These are phyloP conservation scores for Sebastes diaconus DNA, from an alignment of 2,797 vertebrate species.

Conservation along the genomic window DNA sequence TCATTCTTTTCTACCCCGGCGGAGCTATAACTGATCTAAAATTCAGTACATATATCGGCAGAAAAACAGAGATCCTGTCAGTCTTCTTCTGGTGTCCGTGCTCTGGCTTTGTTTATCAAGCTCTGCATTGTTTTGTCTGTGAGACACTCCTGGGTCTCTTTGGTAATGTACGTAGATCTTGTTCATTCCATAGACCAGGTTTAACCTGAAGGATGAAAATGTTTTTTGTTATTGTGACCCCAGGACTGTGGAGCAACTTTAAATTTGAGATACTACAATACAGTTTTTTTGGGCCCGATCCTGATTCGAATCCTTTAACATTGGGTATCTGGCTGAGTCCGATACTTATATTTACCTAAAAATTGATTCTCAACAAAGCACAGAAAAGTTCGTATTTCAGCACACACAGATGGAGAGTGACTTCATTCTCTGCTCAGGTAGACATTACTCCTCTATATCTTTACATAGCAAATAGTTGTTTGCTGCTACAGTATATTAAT, in stretches of 20 bases:
- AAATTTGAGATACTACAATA: background rate
- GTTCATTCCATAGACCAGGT: background rate
- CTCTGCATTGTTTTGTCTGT: background rate
- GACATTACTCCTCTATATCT: background rate
- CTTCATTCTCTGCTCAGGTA: background rate
- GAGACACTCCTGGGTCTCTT: background rate
- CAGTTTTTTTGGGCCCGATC: background rate
- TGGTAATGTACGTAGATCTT: background rate
- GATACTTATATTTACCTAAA: background rate
- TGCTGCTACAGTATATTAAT: background rate
- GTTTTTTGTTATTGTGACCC: background rate
- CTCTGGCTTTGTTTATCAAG: slow-evolving; percentile 1
- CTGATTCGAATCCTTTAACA: background rate
- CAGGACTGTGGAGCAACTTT: background rate
- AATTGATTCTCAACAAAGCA: background rate
- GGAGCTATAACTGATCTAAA: background rate
- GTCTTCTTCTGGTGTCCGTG: background rate
- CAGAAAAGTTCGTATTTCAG: fast-evolving
- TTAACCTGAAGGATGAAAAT: background rate
- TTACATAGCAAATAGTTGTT: background rate
- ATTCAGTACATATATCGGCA: background rate
- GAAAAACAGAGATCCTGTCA: background rate
- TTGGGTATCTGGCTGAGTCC: background rate
- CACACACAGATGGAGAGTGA: background rate
- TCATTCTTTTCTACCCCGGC: background rate